These are phyloP conservation scores for Gyps fulvus DNA, from an alignment of 2,113 vertebrate species.

Conservation along the genomic window DNA sequence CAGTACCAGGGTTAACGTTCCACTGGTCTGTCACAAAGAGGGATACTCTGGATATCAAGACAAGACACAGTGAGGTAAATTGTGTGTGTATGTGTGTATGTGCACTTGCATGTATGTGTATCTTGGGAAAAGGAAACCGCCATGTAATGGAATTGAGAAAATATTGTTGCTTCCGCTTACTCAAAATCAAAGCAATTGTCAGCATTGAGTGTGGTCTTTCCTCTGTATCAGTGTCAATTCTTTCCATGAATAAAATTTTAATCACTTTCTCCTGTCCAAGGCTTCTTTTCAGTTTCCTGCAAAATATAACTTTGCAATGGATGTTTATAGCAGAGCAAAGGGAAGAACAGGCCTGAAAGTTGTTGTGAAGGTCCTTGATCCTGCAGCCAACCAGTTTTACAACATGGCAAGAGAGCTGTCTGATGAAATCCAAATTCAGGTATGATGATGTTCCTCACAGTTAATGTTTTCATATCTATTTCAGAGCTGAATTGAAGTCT, in stretches of 20 bases:
- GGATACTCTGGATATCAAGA: conserved; percentile 85
- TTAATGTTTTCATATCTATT: background rate
- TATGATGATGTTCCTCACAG: conserved; percentile 15
- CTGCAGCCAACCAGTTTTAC: conserved; percentile 77
- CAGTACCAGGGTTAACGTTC: conserved; percentile 85
- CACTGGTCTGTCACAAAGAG: conserved; percentile 92
- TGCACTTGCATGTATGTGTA: background rate
- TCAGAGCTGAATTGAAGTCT: background rate
- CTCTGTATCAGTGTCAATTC: background rate
- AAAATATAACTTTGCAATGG: conserved; percentile 90
- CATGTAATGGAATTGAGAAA: background rate
- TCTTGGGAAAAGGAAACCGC: background rate
- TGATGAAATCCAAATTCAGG: conserved; percentile 94
- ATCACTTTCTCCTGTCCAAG: conserved; percentile 64
- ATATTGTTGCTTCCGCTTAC: background rate
- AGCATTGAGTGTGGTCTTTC: background rate
- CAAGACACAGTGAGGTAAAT: conserved; percentile 86
- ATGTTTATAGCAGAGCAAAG: conserved; percentile 79
- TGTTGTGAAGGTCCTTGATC: conserved; percentile 78
- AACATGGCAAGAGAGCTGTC: conserved; percentile 78
- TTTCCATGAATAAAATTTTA: background rate
- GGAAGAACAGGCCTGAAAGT: conserved; percentile 89
- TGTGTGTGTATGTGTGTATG: background rate
- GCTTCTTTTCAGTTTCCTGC: conserved; percentile 80
- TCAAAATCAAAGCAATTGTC: background rate